Percentiles rank a stretch among this genome's conserved stretches.
Conservation (phyloP, 2,888 invertebrate species). For the Andrena hattorfiana region DNA sequence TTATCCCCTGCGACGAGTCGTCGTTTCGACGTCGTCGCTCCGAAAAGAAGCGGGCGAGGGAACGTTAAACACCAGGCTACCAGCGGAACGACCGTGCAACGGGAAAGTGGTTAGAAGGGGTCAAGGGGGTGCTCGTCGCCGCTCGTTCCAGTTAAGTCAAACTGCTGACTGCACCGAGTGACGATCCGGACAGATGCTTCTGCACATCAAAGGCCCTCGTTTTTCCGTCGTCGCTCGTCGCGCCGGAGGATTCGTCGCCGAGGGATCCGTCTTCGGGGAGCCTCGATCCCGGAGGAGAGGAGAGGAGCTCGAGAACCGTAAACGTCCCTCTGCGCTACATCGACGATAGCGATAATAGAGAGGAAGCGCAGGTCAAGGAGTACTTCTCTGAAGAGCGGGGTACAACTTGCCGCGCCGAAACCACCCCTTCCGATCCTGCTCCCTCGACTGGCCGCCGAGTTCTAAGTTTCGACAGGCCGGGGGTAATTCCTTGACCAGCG, state of each 20-base stretch:
- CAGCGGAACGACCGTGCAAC: constrained; percentile 55
- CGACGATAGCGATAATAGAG: constrained; percentile 47
- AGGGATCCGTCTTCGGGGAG: constrained; percentile 13
- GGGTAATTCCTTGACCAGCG: constrained; percentile 53
- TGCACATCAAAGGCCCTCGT: constrained; percentile 26
- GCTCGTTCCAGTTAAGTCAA: constrained; percentile 68
- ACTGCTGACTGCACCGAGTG: constrained; percentile 63
- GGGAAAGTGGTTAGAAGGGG: constrained; percentile 65
- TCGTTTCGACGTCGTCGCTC: constrained; percentile 1
- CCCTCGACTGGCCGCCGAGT: constrained; percentile 52
- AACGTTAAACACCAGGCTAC: constrained; percentile 65
- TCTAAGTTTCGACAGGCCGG: constrained; percentile 37
- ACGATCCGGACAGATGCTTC: constrained; percentile 57
- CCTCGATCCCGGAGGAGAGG: constrained; percentile 2
- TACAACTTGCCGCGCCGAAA: constrained; percentile 68
- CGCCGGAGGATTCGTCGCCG: background rate
- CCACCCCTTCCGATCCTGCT: constrained; percentile 55
- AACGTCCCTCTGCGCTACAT: constrained; percentile 38
- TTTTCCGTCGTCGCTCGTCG: background rate
- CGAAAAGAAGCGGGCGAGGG: constrained; percentile 51
- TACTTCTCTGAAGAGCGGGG: constrained; percentile 68
- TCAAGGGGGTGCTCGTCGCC: constrained; percentile 66
- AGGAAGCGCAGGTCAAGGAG: constrained; percentile 71
- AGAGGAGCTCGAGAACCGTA: constrained; percentile 20
- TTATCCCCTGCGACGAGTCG: background rate